Conservation (phyloP, 2,888 invertebrate genomes). For the Synergus laeviventris region DNA sequence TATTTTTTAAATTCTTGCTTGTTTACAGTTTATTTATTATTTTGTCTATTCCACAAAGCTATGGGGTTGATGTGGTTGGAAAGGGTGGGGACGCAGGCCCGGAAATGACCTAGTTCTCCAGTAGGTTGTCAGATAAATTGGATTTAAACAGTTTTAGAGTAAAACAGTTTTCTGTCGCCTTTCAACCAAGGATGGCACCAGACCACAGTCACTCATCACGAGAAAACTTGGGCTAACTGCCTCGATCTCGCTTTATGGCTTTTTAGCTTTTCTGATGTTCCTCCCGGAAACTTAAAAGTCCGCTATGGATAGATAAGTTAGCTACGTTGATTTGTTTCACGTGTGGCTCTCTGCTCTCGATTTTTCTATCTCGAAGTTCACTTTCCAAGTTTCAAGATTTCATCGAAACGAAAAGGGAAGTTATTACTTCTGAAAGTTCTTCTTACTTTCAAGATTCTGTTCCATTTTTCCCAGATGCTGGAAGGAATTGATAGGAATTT, state of each 20-base stretch:
- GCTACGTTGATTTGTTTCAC: slow-evolving; percentile 5
- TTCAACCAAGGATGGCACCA: slow-evolving; percentile 44
- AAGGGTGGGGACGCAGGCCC: slow-evolving; percentile 55
- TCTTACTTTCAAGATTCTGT: neutral
- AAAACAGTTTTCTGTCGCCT: slow-evolving; percentile 55
- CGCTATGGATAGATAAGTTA: slow-evolving; percentile 2
- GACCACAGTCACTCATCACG: slow-evolving; percentile 55
- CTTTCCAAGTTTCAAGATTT: neutral
- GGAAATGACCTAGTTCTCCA: slow-evolving; percentile 65
- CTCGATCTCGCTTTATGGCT: slow-evolving; percentile 39
- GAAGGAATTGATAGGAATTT: neutral
- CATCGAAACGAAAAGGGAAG: neutral
- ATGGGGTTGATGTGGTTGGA: slow-evolving; percentile 5
- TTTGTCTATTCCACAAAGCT: neutral
- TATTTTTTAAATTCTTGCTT: too few relatives aligned
- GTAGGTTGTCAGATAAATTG: slow-evolving; percentile 63
- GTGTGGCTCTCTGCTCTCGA: slow-evolving; percentile 1
- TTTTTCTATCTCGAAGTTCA: neutral
- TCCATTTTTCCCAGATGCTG: neutral
- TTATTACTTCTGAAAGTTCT: slow-evolving; percentile 7
- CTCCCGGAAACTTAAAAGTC: neutral
- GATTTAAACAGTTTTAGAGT: slow-evolving; percentile 64
- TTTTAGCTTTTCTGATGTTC: slow-evolving; percentile 31
- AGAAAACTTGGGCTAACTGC: slow-evolving; percentile 54
- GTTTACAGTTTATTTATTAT: too few relatives aligned